phyloP scores from a whole-genome alignment of 2,797 vertebrate species.

The Hemitrygon akajei region DNA sequence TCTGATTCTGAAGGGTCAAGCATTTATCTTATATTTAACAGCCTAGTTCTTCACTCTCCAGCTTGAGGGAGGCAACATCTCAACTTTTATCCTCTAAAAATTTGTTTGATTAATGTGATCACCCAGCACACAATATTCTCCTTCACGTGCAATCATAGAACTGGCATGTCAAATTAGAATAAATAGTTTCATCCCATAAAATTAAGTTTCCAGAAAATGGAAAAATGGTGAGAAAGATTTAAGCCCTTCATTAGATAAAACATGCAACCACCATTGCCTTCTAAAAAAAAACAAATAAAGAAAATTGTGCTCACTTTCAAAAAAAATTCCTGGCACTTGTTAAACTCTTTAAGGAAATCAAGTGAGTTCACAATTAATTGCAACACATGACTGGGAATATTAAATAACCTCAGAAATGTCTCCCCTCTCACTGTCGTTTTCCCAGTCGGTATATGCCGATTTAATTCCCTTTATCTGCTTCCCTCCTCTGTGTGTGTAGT shows the following conservation, averaged over 20 bases:
- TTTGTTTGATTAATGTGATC: background rate
- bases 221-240: background rate
- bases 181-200: background rate
- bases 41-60: too few species aligned
- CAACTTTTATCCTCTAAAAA: too few species aligned
- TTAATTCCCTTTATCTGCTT: background rate
- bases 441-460: too few species aligned
- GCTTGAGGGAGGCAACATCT: too few species aligned
- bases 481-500: background rate
- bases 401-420: background rate
- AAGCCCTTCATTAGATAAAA: background rate
- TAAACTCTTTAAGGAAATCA: background rate
- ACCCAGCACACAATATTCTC: background rate
- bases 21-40: too few species aligned
- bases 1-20: too few species aligned
- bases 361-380: background rate
- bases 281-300: background rate
- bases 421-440: background rate
- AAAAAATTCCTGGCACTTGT: background rate
- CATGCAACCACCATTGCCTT: background rate
- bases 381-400: background rate
- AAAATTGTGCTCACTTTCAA: background rate
- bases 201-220: background rate
- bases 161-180: background rate
- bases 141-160: too few species aligned